phyloP scores from a whole-genome alignment of 2,113 vertebrate species.

The Tapirus terrestris region DNA sequence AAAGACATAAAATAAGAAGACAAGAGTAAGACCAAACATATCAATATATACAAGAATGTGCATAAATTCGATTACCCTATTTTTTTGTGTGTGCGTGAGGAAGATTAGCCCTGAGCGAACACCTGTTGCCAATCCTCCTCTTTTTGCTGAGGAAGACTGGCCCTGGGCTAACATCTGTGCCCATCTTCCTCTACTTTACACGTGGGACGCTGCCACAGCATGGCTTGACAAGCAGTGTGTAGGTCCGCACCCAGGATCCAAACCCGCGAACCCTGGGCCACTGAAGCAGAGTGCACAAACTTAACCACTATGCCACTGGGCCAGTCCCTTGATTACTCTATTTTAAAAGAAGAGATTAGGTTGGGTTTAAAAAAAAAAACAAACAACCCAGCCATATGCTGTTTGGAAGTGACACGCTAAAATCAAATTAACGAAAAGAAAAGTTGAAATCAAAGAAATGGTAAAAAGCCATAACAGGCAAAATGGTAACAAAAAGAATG shows the following conservation, averaged over 20 bases:
- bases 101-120: too few species aligned
- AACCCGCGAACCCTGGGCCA: too few species aligned
- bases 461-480: neutral
- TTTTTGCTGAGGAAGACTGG: too few species aligned
- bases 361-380: neutral
- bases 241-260: too few species aligned
- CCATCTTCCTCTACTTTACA: too few species aligned
- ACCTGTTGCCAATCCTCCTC: too few species aligned
- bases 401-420: conserved; percentile 20
- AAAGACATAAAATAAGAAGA: neutral
- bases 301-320: too few species aligned
- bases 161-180: too few species aligned
- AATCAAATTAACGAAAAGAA: neutral
- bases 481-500: neutral
- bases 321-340: neutral
- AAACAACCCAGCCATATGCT: neutral
- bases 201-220: too few species aligned
- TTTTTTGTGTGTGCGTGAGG: too few species aligned
- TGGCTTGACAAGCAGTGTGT: too few species aligned
- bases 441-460: conserved; percentile 7
- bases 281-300: too few species aligned
- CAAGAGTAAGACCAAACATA: neutral
- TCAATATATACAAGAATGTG: neutral
- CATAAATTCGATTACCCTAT: neutral
- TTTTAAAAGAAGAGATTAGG: neutral